Base-by-base conservation (phyloP, 2,797 vertebrate species). In the Danio aesculapii region DNA sequence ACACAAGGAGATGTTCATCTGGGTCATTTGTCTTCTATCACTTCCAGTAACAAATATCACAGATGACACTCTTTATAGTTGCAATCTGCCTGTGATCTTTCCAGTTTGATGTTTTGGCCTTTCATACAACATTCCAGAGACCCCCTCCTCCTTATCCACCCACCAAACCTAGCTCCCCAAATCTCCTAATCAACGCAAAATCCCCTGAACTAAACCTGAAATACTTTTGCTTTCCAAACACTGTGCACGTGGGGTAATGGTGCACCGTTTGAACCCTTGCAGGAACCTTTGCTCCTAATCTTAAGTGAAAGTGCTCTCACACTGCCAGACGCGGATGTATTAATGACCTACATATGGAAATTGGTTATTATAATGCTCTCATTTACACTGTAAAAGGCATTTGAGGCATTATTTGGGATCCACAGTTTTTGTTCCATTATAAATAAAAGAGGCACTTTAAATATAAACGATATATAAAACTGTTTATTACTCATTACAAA, bases 11-110 rank as follows among this genome's bases (percentile, higher is more conserved):
- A 74, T 59, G 43, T n/a, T 70, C 19, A 83, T 12, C 2, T 12
- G 12, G n/a, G 5, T 44, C 16, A 53, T 44, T 21, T 53, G 4
- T 63, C 39, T 13, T 70, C 10, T 17, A 10, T 50, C 3, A 8
- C 43, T 57, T 46, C 21, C 50, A 13, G 41, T 63, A 62, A 5
- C 59, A 41, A 44, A 58, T 17, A 16, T 70, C 39, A 13, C 5
- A 52, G 12, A 17, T 83, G 19, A 17, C 21, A 53, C 17, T 39
- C 47, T 30, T 79, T 69, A 30, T 71, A 75, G 77, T 61, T 69
- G 68, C 83, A 83, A 21, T 66, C 77, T 68, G 79, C 66, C 81
- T 85, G 84, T 86, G 88, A 53, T 90, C 89, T 90, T 91, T 91
- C 87, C 83, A 89, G 83, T 86, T 87, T 91, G 82, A 80, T 77